A percentile compares a stretch with the other conserved stretches of the same genome.
Evolutionary conservation across 2,888 invertebrate genomes (phyloP).

Genomic region (Pharmacophagus antenor): DNA sequence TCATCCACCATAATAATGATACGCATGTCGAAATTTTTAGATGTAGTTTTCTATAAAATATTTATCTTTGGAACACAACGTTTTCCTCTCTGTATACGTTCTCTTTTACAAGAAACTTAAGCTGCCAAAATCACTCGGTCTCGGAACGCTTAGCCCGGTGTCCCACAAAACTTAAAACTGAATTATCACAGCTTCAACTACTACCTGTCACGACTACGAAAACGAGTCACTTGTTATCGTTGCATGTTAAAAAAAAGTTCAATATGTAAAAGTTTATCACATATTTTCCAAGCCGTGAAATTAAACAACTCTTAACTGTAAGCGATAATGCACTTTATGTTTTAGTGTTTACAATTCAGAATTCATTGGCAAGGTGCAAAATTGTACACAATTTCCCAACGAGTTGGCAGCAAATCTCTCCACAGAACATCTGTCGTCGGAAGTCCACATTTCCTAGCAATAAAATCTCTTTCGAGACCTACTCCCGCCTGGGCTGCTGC

Average conservation of each 20-base stretch:
- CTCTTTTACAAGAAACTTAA: too few relatives aligned
- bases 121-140: too few relatives aligned
- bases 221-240: neutral
- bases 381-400: conserved; percentile 55
- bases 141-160: too few relatives aligned
- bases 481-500: conserved; percentile 45
- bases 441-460: conserved; percentile 60
- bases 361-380: conserved; percentile 42
- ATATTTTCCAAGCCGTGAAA: conserved; percentile 35
- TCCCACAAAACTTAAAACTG: too few relatives aligned
- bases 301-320: conserved; percentile 39
- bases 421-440: conserved; percentile 62
- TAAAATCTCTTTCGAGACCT: conserved; percentile 70
- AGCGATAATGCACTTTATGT: conserved; percentile 44
- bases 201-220: too few relatives aligned
- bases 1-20: too few relatives aligned
- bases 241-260: neutral
- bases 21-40: too few relatives aligned
- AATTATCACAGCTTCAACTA: too few relatives aligned
- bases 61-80: too few relatives aligned
- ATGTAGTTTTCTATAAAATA: too few relatives aligned
- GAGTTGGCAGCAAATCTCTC: conserved; percentile 55
- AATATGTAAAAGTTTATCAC: conserved; percentile 23
- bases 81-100: too few relatives aligned
- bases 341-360: conserved; percentile 46